phyloP scores from a whole-genome alignment of 2,888 invertebrate genomes.

The Agonopterix arenella region DNA sequence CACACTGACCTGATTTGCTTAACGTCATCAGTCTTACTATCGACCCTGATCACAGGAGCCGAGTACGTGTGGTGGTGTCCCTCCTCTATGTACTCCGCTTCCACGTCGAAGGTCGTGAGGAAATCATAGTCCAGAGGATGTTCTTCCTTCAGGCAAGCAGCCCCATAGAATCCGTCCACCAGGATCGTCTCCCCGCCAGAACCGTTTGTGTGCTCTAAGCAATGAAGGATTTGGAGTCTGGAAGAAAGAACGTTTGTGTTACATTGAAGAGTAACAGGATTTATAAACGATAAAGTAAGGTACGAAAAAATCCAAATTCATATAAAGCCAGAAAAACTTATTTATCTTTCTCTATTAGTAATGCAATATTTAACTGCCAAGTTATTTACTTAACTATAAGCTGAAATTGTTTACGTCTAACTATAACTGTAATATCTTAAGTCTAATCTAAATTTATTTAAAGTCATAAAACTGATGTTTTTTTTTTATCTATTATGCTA shows the following conservation, averaged over 20 bases:
- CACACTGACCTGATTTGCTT: constrained; percentile 76
- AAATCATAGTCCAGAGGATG: constrained; percentile 76
- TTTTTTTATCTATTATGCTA: no score
- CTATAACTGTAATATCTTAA: no score
- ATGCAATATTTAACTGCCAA: no score
- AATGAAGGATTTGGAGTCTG: constrained; percentile 65
- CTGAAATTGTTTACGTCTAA: no score
- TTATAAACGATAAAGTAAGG: no score
- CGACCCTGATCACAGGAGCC: constrained; percentile 77
- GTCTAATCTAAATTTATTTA: no score
- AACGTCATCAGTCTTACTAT: constrained; percentile 72
- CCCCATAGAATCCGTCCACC: constrained; percentile 85
- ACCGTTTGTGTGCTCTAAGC: constrained; percentile 65
- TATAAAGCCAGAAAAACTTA: no score
- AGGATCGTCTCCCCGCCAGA: constrained; percentile 84
- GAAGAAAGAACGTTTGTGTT: constrained; percentile 4
- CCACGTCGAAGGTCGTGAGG: constrained; percentile 73
- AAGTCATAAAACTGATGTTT: no score
- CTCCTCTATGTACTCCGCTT: constrained; percentile 81
- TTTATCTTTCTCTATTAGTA: no score
- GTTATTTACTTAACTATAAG: no score
- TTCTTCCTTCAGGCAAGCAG: constrained; percentile 68
- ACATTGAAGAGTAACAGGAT: background rate
- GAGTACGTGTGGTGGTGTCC: constrained; percentile 74
- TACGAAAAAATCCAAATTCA: no score